Evolutionary conservation across 2,888 invertebrate species (phyloP).

Genomic region (Melinaea marsaeus): DNA sequence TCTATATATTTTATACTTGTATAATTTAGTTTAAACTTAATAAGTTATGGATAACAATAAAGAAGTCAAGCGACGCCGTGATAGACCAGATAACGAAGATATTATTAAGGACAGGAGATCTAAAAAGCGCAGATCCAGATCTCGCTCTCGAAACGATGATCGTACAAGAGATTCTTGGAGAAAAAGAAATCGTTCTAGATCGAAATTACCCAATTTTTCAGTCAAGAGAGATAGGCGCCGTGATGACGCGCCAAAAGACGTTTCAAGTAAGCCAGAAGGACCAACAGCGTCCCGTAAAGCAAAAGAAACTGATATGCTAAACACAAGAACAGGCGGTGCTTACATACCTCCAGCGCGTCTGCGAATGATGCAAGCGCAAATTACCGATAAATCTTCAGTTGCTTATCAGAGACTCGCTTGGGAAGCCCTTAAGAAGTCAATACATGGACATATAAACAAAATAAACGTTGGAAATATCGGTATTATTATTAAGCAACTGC

Average conservation of each 20-base stretch:
- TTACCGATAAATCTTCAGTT: conserved; percentile 95
- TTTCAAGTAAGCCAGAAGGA: conserved; percentile 43
- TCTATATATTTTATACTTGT: background rate
- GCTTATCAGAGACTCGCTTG: conserved; percentile 98
- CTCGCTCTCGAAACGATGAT: conserved; percentile 44
- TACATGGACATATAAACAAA: conserved; percentile 98
- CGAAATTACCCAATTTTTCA: conserved; percentile 45
- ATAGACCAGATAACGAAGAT: conserved; percentile 53
- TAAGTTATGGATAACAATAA: conserved; percentile 49
- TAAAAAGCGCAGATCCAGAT: conserved; percentile 53
- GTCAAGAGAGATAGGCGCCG: conserved; percentile 48
- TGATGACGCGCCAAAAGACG: conserved; percentile 37
- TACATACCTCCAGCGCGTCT: conserved; percentile 99
- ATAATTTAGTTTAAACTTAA: background rate
- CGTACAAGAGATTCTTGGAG: conserved; percentile 49
- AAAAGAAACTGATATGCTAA: conserved; percentile 81
- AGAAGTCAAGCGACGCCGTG: conserved; percentile 57
- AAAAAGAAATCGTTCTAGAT: conserved; percentile 58
- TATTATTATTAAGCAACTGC: conserved; percentile 91
- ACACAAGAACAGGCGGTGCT: conserved; percentile 93
- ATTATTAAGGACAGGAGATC: conserved; percentile 49
- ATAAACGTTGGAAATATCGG: conserved; percentile 96
- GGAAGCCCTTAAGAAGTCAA: conserved; percentile 99
- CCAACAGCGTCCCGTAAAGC: conserved; percentile 47
- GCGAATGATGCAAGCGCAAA: conserved; percentile 95